phyloP scores from a whole-genome alignment of 2,888 invertebrate genomes.

The Eupithecia tripunctaria region DNA sequence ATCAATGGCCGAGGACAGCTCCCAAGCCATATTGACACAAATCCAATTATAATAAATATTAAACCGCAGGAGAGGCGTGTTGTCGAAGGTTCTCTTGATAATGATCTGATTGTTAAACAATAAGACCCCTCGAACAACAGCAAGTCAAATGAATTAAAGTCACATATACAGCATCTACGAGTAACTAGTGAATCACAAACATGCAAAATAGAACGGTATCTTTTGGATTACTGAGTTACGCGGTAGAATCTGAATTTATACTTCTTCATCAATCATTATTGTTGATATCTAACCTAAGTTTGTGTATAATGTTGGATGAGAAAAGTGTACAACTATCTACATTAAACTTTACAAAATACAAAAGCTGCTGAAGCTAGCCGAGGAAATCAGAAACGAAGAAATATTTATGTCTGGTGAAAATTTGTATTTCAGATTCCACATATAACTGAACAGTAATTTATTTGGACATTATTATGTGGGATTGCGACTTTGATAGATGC shows the following conservation, averaged over 20 bases:
- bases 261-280: conserved; percentile 9
- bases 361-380: conserved; percentile 48
- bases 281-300: conserved; percentile 16
- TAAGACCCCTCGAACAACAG: conserved; percentile 74
- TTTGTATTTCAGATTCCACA: conserved; percentile 35
- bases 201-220: conserved; percentile 62
- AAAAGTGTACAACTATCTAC: conserved; percentile 16
- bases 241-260: conserved; percentile 32
- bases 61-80: conserved; percentile 53
- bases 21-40: conserved; percentile 47
- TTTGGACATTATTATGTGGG: conserved; percentile 6
- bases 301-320: conserved; percentile 22
- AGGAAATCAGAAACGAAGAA: background rate
- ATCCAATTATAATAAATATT: conserved; percentile 44
- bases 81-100: conserved; percentile 72
- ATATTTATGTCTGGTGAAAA: conserved; percentile 4
- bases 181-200: conserved; percentile 50
- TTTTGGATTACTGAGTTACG: conserved; percentile 57
- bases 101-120: conserved; percentile 60
- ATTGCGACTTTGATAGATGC: conserved; percentile 62
- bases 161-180: conserved; percentile 53
- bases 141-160: conserved; percentile 83
- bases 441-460: conserved; percentile 19
- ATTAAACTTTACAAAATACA: conserved; percentile 30
- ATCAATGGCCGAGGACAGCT: conserved; percentile 38